A percentile compares a stretch with the other conserved stretches of the same genome.
These are phyloP conservation scores for Drymonia ruficornis DNA, from an alignment of 2,888 invertebrate species.

Conservation along the genomic window DNA sequence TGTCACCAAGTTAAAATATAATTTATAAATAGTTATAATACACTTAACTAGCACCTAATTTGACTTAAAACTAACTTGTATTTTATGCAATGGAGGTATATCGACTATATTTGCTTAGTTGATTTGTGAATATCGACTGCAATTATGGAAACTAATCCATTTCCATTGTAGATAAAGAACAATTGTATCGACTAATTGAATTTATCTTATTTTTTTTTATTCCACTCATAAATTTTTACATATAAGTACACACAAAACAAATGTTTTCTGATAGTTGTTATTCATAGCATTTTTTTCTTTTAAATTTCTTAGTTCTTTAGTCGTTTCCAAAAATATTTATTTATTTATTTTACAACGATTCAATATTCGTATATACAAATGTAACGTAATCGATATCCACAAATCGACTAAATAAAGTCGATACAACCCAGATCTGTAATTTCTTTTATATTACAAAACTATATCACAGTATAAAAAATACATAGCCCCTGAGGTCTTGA, in stretches of 20 bases:
- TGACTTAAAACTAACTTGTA: constrained; percentile 42
- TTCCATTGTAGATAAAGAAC: too few species aligned
- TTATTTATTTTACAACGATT: too few species aligned
- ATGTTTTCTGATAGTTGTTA: too few species aligned
- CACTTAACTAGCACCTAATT: constrained; percentile 59
- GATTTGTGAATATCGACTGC: constrained; percentile 8
- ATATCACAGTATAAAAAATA: constrained; percentile 82
- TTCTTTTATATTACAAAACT: constrained; percentile 60
- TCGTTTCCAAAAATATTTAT: too few species aligned
- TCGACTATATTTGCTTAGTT: background rate
- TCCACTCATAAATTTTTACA: too few species aligned
- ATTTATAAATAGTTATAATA: constrained; percentile 21
- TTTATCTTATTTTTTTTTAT: too few species aligned
- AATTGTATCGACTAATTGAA: too few species aligned
- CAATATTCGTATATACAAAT: too few species aligned
- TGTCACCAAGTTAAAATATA: constrained; percentile 33
- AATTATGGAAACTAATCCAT: too few species aligned
- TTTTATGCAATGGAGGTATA: constrained; percentile 35
- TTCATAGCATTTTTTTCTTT: too few species aligned
- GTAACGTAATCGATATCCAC: background rate
- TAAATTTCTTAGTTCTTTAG: too few species aligned
- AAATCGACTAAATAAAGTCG: constrained; percentile 3
- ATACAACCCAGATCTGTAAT: constrained; percentile 45
- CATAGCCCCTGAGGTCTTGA: constrained; percentile 57
- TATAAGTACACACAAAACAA: too few species aligned